Evolutionary conservation across 1,140 invertebrate species (phyloP).

Genomic region (Cotesia glomerata): DNA sequence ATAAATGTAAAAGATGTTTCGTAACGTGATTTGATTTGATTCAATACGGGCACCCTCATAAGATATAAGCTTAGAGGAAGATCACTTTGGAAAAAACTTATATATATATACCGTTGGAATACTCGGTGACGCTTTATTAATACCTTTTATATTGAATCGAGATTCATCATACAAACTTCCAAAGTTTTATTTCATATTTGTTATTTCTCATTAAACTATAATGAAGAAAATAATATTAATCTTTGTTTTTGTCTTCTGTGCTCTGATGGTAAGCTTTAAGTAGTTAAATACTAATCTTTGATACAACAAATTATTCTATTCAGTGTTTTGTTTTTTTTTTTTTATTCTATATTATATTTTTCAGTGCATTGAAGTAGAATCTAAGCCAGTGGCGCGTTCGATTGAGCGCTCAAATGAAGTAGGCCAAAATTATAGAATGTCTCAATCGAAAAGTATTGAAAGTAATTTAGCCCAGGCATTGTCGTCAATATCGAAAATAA

Average conservation of each 20-base stretch:
- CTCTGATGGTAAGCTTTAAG: too few relatives aligned
- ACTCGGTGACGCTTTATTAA: neutral
- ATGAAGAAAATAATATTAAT: too few relatives aligned
- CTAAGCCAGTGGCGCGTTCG: slow-evolving; percentile 22
- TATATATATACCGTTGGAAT: slow-evolving; percentile 3
- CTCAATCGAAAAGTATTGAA: slow-evolving; percentile 5
- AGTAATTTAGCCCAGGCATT: neutral
- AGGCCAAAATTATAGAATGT: slow-evolving; percentile 1
- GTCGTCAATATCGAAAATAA: neutral
- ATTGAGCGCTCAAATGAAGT: slow-evolving; percentile 2
- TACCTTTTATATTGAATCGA: neutral
- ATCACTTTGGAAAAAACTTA: slow-evolving; percentile 5
- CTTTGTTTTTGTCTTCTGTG: too few relatives aligned
- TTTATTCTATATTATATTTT: neutral
- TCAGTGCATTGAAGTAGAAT: slow-evolving; percentile 13
- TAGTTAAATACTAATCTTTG: too few relatives aligned
- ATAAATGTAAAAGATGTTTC: neutral
- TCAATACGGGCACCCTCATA: slow-evolving; percentile 28
- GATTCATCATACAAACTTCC: neutral
- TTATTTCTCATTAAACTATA: neutral
- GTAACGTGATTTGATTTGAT: neutral
- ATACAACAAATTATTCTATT: neutral
- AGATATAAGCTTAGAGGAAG: neutral
- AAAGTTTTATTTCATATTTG: neutral
- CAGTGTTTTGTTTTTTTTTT: neutral